Evolutionary conservation across 2,113 vertebrate species (phyloP).

Genomic region (Dasyornis broadbenti): DNA sequence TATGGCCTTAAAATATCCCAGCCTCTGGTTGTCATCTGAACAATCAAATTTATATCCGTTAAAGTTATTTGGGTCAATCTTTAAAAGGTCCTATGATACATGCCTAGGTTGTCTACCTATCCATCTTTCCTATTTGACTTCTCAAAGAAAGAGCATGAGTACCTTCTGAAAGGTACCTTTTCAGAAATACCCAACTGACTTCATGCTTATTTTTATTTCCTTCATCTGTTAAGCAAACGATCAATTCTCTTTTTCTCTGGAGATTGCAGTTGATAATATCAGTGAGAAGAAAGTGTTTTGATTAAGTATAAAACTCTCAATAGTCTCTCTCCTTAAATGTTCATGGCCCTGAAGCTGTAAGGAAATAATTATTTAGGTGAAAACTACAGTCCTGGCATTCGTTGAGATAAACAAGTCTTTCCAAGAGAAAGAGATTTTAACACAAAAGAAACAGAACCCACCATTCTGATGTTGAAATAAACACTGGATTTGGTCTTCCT

Average conservation of each 20-base stretch:
- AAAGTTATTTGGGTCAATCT: not conserved
- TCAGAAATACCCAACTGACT: not conserved
- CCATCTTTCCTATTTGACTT: not conserved
- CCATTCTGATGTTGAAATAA: not conserved
- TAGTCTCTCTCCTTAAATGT: not conserved
- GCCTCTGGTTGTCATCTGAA: not conserved
- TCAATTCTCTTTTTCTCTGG: not conserved
- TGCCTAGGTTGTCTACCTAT: not conserved
- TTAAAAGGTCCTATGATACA: not conserved
- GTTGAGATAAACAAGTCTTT: not conserved
- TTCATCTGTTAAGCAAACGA: not conserved
- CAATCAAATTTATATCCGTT: not conserved
- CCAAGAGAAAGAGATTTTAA: not conserved
- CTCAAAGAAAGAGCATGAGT: not conserved
- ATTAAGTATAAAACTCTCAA: not conserved
- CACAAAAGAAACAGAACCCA: not conserved
- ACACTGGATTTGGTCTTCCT: not conserved
- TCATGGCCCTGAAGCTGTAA: not conserved
- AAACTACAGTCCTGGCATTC: not conserved
- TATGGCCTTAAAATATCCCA: not conserved
- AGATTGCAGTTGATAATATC: not conserved
- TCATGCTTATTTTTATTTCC: not conserved
- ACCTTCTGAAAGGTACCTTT: not conserved
- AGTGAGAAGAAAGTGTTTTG: not conserved
- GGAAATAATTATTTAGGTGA: not conserved